Evolutionary conservation across 1,140 invertebrate species (phyloP).

Genomic region (Temnothorax curvispinosus): DNA sequence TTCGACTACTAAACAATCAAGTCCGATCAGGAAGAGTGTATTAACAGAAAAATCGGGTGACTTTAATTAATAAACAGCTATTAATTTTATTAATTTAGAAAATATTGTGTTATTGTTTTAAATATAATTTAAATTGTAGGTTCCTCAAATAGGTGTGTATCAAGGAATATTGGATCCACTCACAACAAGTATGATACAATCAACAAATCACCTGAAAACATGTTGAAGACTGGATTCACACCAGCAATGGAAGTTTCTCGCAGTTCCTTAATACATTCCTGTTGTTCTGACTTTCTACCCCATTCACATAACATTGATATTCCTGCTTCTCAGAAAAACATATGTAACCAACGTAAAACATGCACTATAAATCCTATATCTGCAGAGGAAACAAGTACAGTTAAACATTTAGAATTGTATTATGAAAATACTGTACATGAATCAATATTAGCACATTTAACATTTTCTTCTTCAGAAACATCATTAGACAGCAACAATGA

Average conservation of each 20-base stretch:
- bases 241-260: background rate
- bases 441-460: background rate
- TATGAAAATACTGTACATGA: background rate
- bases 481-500: background rate
- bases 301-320: background rate
- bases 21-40: background rate
- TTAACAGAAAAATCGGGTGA: background rate
- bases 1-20: background rate
- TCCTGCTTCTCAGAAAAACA: background rate
- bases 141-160: background rate
- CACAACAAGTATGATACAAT: background rate
- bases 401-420: background rate
- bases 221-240: background rate
- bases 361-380: background rate
- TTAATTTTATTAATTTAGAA: conserved; percentile 1
- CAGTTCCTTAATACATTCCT: background rate
- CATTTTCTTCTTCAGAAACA: background rate
- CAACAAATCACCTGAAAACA: background rate
- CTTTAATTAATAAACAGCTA: background rate
- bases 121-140: background rate
- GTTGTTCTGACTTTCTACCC: background rate
- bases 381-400: background rate
- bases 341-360: background rate
- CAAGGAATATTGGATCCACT: background rate
- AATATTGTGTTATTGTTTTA: conserved; percentile 9